Percentiles rank a stretch among this genome's conserved stretches.
These are phyloP conservation scores for Tetheella fluctuosa DNA, from an alignment of 2,888 invertebrate species.

Conservation along the genomic window DNA sequence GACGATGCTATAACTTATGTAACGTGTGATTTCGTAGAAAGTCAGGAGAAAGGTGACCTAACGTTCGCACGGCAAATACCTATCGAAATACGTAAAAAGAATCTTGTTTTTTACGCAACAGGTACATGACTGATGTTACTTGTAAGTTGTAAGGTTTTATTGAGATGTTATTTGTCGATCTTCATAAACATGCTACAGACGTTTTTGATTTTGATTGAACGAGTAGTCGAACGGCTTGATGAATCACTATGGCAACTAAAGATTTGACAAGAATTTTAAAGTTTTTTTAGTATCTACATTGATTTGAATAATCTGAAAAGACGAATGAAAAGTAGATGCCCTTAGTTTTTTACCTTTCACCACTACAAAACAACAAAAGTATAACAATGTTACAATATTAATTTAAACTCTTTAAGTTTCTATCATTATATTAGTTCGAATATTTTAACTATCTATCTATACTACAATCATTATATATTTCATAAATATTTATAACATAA, in stretches of 20 bases:
- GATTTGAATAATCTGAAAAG: no score
- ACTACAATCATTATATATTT: background rate
- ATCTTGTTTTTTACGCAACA: conserved; percentile 53
- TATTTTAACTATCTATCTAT: no score
- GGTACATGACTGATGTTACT: conserved; percentile 34
- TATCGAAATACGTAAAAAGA: conserved; percentile 44
- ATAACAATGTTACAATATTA: no score
- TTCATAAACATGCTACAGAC: background rate
- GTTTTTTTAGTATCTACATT: no score
- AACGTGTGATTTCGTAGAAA: conserved; percentile 56
- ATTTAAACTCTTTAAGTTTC: no score
- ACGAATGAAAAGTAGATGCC: no score
- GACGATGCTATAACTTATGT: conserved; percentile 26
- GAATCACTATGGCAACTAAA: background rate
- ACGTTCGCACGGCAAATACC: conserved; percentile 48
- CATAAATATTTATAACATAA: background rate
- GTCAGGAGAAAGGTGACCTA: conserved; percentile 62
- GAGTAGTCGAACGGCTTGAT: background rate
- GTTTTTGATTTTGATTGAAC: conserved; percentile 6
- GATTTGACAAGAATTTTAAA: background rate
- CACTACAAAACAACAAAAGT: no score
- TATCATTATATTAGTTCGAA: background rate
- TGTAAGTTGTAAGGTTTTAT: conserved; percentile 13
- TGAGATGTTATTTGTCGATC: background rate
- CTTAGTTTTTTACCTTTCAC: no score